Evolutionary conservation across 2,888 invertebrate species (phyloP).

Genomic region (Allacma fusca): DNA sequence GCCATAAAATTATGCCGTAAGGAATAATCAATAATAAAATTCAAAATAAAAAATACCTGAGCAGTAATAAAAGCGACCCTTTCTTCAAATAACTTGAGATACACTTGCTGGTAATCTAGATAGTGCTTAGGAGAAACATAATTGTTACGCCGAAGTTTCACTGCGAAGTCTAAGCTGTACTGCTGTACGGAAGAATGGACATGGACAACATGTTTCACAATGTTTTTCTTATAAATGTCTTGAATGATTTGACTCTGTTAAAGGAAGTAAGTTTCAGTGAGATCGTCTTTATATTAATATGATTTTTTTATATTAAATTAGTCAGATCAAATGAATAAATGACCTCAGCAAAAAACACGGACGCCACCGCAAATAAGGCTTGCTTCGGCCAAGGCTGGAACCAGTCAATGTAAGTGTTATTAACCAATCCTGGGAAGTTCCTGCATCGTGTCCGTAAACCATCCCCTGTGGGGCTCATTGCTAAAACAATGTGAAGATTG

Average conservation of each 20-base stretch:
- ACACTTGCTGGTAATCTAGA: conserved; percentile 83
- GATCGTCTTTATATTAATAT: no score
- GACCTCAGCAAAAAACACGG: conserved; percentile 81
- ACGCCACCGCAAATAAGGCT: conserved; percentile 86
- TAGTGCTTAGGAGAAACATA: conserved; percentile 93
- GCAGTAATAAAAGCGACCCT: conserved; percentile 69
- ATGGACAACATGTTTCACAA: conserved; percentile 85
- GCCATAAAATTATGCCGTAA: no score
- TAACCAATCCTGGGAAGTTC: conserved; percentile 90
- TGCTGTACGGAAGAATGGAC: conserved; percentile 79
- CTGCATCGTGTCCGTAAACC: conserved; percentile 82
- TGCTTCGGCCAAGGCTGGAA: conserved; percentile 93
- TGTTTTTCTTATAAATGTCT: conserved; percentile 72
- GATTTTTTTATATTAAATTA: no score
- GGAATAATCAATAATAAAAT: no score
- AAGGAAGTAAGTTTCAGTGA: background rate
- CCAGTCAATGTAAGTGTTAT: conserved; percentile 93
- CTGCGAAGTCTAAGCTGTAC: conserved; percentile 77
- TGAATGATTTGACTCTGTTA: conserved; percentile 74
- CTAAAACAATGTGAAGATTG: conserved; percentile 87
- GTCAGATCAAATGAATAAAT: conserved; percentile 45
- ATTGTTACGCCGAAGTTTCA: conserved; percentile 79
- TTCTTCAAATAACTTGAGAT: conserved; percentile 77
- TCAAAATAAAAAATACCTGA: conserved; percentile 64
- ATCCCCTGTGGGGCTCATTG: conserved; percentile 89